Evolutionary conservation across 2,113 vertebrate genomes (phyloP), one percentile per base, ranked within the genome.

Genomic region (Mormyrus iriodes): DNA sequence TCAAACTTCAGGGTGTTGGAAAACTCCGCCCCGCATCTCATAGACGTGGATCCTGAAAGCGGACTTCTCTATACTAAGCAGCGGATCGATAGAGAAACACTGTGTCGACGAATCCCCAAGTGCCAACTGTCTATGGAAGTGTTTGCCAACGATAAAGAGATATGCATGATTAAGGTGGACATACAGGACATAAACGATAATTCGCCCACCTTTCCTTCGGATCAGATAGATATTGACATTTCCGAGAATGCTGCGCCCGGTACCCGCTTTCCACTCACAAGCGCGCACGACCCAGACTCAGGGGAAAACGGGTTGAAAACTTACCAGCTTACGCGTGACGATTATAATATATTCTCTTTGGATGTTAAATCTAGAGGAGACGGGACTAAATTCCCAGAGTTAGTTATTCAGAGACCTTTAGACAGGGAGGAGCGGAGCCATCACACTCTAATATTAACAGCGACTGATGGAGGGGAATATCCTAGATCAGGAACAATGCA

Each of bases 101-200:
- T 99, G 93, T 99, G 98, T 93, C 96, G 97, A 92, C 96, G 97
- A 94, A 98, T 94, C 88, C 91, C 97, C 93, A 99, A 98, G 95
- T 99, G 98, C 94, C 98, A 99, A 94, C 96, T 99, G 53, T 99
- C 98, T 65, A 98, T 99, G 93, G 98, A 99, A 94, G 98, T 99
- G 89, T 99, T 99, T 65, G 98, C 98, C 92, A 98, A 99, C 48
- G 98, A 99, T 95, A 98, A 98, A 93, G 98, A 99, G 94, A 98
- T 99, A 92, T 99, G 97, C 93, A 99, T 99, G 98, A 98, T 99
- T 94, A 99, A 99, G 93, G 97, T 99, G 93, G 98, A 99, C 93
- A 96, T 99, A 92, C 97, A 97, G 94, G 98, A 99, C 92, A 97
- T 99, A 90, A 99, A 99, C 4, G 98, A 99, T 95, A 99, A 99